Conservation (phyloP, 2,113 vertebrate genomes). For the Hippolais icterina region DNA sequence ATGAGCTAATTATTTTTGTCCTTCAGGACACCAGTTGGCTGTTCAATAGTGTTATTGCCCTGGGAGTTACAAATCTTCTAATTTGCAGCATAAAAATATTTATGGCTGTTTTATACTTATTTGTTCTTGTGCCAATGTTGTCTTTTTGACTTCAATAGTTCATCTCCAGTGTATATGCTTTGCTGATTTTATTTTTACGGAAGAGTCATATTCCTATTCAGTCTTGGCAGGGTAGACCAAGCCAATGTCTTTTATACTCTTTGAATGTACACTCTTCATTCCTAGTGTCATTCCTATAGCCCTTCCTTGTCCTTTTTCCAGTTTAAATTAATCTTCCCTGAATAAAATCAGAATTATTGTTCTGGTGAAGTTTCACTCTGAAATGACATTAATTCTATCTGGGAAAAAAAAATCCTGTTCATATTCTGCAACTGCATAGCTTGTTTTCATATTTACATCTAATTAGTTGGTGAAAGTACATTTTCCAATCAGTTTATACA, state of each 20-base stretch:
- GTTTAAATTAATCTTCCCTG: neutral
- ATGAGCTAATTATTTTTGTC: constrained; percentile 64
- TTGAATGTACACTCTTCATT: neutral
- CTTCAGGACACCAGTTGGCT: constrained; percentile 52
- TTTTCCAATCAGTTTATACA: neutral
- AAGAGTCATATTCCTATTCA: neutral
- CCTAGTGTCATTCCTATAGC: neutral
- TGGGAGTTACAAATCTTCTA: constrained; percentile 59
- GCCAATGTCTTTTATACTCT: neutral
- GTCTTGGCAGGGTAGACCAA: neutral
- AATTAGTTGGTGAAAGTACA: neutral
- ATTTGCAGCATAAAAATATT: constrained; percentile 56
- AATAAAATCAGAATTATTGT: neutral
- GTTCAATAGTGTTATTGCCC: constrained; percentile 49
- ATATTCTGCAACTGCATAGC: neutral
- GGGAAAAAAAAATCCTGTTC: neutral
- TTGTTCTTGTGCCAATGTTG: constrained; percentile 42
- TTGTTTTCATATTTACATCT: neutral
- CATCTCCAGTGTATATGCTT: constrained; percentile 18
- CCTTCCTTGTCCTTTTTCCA: neutral
- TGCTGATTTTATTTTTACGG: neutral
- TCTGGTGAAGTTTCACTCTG: neutral
- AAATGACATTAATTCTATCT: neutral
- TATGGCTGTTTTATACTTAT: constrained; percentile 34
- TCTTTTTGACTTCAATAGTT: constrained; percentile 49